phyloP scores from a whole-genome alignment of 2,888 invertebrate species.

The Cosmia pyralina region DNA sequence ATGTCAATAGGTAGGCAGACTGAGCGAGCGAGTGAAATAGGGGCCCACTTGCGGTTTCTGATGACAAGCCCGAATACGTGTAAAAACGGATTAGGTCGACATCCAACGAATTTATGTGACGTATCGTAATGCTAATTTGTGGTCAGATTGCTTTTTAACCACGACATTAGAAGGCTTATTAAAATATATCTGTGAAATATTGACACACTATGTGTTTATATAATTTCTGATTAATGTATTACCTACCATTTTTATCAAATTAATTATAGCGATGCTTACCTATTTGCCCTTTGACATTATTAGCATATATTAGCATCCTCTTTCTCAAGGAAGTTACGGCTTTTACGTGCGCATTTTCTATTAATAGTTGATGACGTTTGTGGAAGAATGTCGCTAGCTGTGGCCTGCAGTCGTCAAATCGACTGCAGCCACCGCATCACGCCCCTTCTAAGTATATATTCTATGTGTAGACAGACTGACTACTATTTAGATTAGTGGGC shows the following conservation, averaged over 20 bases:
- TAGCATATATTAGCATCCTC: slow-evolving; percentile 19
- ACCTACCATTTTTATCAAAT: slow-evolving; percentile 9
- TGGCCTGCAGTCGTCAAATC: slow-evolving; percentile 27
- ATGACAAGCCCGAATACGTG: slow-evolving; percentile 52
- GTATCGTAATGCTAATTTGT: slow-evolving; percentile 60
- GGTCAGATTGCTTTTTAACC: slow-evolving; percentile 44
- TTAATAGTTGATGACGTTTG: slow-evolving; percentile 43
- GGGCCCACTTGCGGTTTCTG: slow-evolving; percentile 67
- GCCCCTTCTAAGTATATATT: slow-evolving; percentile 39
- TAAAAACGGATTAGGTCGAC: slow-evolving; percentile 38
- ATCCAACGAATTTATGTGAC: slow-evolving; percentile 58
- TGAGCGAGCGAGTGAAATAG: slow-evolving; percentile 61
- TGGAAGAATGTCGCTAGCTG: slow-evolving; percentile 34
- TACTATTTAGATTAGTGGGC: slow-evolving; percentile 54
- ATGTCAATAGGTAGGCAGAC: slow-evolving; percentile 73
- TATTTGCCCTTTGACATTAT: slow-evolving; percentile 13
- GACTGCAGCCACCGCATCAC: slow-evolving; percentile 42
- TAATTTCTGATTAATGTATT: slow-evolving; percentile 22
- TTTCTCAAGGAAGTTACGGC: slow-evolving; percentile 25
- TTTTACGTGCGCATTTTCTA: slow-evolving; percentile 33
- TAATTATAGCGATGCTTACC: background rate
- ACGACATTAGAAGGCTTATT: slow-evolving; percentile 34
- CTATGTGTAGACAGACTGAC: slow-evolving; percentile 37
- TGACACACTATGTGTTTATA: slow-evolving; percentile 5
- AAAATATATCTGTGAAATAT: slow-evolving; percentile 30